Base-by-base conservation (phyloP, 2,113 vertebrate species). In the Phyllopteryx taeniolatus region DNA sequence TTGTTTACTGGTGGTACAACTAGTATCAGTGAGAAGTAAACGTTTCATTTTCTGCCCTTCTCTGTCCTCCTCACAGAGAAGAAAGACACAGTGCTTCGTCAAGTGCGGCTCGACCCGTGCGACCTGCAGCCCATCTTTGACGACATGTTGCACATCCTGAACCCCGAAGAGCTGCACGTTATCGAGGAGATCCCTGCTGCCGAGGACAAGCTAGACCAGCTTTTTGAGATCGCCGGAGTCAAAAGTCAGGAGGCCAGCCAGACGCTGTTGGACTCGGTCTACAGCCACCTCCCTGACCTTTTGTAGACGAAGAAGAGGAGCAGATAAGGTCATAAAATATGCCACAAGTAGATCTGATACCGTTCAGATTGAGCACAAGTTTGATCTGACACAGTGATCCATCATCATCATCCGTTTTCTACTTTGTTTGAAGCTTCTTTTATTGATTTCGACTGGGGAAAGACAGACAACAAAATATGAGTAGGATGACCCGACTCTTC, bases 171-270 rank as follows among this genome's bases (percentile, higher is more conserved):
- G 90, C 94, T 98, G 75, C 94, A 93, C 0, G 77, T 94, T 44
- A 95, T 99, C 1, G 97, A 99, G 88, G 93, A 95, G 90, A 97
- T 97, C 84, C 93, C 94, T 0, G 93, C 94, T 64, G 95, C 96
- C 0, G 97, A 99, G 85, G 97, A 99, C 89, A 97, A 95, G 85
- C 93, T 99, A 86, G 97, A 98, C 83, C 92, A 92, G 57, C 93
- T 99, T 11, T 99, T 99, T 68, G 97, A 99, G 90, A 98, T 99
- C 0, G 96, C 96, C 0, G 96, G 97, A 8, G 94, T 96, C 43
- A 99, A 99, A 90, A 99, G 97, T 90, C 97, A 97, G 88, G 97
- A 98, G 87, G 96, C 97, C 84, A 99, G 97, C 89, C 97, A 99
- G 92, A 98, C 94, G 56, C 95, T 99, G 77, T 91, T 99, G 77